Percentiles rank a stretch among this genome's conserved stretches.
These are phyloP conservation scores for Trachythela sp. DNA, from an alignment of 64 coral and sea anemone genomes.

Conservation along the genomic window DNA sequence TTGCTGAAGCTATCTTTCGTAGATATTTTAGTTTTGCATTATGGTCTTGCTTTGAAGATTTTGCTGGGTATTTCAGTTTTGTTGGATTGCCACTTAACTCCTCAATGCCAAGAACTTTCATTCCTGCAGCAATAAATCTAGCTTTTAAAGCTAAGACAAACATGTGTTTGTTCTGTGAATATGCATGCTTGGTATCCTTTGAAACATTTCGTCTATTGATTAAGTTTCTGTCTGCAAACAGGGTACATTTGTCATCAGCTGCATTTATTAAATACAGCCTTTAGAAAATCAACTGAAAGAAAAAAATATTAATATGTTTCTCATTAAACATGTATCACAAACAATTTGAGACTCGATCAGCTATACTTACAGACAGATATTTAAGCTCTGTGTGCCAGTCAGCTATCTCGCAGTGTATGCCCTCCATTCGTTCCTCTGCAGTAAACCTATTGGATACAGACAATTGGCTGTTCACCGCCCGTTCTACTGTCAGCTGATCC, in stretches of 20 bases:
- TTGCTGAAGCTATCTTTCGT: background rate
- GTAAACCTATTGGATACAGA: slow-evolving; percentile 50
- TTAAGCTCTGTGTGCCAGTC: slow-evolving; percentile 40
- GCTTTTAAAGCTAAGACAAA: background rate
- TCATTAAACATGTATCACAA: no score
- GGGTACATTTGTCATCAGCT: background rate
- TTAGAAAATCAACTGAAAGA: background rate
- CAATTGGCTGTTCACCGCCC: slow-evolving; percentile 28
- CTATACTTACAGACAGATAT: background rate
- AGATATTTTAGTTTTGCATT: background rate
- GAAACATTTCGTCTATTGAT: background rate
- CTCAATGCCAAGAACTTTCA: slow-evolving; percentile 34
- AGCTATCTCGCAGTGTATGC: slow-evolving; percentile 20
- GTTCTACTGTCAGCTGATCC: slow-evolving; percentile 48
- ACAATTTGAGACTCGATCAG: no score
- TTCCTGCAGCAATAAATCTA: slow-evolving; percentile 19
- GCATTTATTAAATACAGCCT: background rate
- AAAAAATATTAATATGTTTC: no score
- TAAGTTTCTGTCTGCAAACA: slow-evolving; percentile 11
- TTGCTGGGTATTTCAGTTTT: background rate
- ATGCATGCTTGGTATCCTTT: background rate
- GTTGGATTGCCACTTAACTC: background rate
- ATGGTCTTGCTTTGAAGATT: background rate
- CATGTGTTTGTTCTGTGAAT: background rate
- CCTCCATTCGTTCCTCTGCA: slow-evolving; percentile 35